A percentile compares a stretch with the other conserved stretches of the same genome.
Conservation (phyloP, 1,140 invertebrate genomes). For the Nautilus pompilius region DNA sequence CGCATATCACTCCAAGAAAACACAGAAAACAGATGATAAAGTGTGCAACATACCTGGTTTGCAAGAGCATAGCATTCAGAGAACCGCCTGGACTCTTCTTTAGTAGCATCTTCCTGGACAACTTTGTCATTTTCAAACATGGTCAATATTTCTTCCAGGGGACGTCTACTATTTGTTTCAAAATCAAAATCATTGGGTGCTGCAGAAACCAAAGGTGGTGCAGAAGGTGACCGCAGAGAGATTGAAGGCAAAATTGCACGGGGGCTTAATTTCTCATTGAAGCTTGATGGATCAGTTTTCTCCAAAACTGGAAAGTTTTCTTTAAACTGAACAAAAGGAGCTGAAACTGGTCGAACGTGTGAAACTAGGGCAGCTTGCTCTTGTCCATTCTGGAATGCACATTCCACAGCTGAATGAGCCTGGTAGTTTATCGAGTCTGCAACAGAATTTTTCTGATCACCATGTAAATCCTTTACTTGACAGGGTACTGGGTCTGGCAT, state of each 20-base stretch:
- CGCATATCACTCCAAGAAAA: too few relatives aligned
- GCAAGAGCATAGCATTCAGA: constrained; percentile 21
- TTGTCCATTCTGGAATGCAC: too few relatives aligned
- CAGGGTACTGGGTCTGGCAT: constrained; percentile 32
- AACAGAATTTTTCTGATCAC: too few relatives aligned
- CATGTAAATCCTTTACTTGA: too few relatives aligned
- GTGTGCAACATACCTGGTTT: constrained; percentile 17
- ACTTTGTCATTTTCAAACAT: constrained; percentile 21
- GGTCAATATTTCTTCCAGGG: constrained; percentile 1
- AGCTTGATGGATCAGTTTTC: too few relatives aligned
- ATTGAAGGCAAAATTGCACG: constrained; percentile 26
- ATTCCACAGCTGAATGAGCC: too few relatives aligned
- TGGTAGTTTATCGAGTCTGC: too few relatives aligned
- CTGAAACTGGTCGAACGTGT: constrained; percentile 28
- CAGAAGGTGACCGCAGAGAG: constrained; percentile 38
- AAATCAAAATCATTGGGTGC: not conserved
- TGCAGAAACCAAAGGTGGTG: constrained; percentile 22
- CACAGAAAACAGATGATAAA: not conserved
- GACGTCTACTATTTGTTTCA: not conserved
- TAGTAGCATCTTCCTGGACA: not conserved
- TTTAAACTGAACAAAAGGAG: too few relatives aligned
- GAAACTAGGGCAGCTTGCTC: not conserved
- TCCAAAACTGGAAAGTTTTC: too few relatives aligned
- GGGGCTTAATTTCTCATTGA: constrained; percentile 37
- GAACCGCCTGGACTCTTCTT: constrained; percentile 18